These are phyloP conservation scores for Venusia cambrica DNA, from an alignment of 2,888 invertebrate species.

Conservation along the genomic window DNA sequence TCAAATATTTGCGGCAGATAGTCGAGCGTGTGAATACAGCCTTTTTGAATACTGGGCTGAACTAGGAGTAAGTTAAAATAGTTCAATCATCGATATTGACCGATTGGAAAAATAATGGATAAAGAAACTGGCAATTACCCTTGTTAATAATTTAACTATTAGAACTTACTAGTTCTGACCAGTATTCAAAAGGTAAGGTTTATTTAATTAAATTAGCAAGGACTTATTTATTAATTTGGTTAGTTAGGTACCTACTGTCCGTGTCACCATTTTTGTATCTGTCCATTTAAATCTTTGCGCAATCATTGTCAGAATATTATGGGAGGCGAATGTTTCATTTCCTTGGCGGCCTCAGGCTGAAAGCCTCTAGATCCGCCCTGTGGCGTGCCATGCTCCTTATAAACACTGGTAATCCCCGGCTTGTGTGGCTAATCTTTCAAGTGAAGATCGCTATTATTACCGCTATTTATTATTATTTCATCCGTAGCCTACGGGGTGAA, in stretches of 20 bases:
- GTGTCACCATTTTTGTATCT: slow-evolving; percentile 14
- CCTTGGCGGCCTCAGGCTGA: slow-evolving; percentile 37
- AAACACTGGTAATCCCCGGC: slow-evolving; percentile 78
- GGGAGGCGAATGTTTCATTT: slow-evolving; percentile 34
- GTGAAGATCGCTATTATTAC: slow-evolving; percentile 77
- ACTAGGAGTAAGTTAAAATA: too few relatives aligned
- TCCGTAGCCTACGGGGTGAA: too few relatives aligned
- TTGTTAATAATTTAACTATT: too few relatives aligned
- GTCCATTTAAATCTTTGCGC: slow-evolving; percentile 24
- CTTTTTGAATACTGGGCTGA: too few relatives aligned
- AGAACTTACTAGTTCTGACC: too few relatives aligned
- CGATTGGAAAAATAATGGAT: too few relatives aligned
- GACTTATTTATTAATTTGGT: too few relatives aligned
- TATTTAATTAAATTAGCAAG: slow-evolving; percentile 4
- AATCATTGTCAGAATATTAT: slow-evolving; percentile 31
- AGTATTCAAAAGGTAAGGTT: too few relatives aligned
- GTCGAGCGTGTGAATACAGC: too few relatives aligned
- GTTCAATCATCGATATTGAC: too few relatives aligned
- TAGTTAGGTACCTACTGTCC: background rate
- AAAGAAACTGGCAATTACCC: too few relatives aligned
- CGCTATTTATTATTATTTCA: slow-evolving; percentile 78
- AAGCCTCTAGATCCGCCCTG: slow-evolving; percentile 46
- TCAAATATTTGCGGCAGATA: too few relatives aligned
- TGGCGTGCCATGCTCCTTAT: slow-evolving; percentile 74
- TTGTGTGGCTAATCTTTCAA: slow-evolving; percentile 79